Evolutionary conservation across 1,140 invertebrate species (phyloP).

Genomic region (Megathymus violae): DNA sequence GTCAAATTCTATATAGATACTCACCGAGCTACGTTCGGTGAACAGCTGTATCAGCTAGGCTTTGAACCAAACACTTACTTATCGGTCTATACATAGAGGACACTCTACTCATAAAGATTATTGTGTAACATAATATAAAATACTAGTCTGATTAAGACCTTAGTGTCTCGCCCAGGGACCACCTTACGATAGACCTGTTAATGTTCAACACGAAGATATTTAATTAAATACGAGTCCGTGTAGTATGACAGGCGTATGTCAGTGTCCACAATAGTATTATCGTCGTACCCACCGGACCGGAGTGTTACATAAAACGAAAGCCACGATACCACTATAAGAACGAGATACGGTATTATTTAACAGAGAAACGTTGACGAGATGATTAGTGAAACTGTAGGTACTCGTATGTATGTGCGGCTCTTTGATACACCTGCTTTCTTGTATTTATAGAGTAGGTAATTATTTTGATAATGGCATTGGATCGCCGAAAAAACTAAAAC

Average conservation of each 20-base stretch:
- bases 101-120: too few species aligned
- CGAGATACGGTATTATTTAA: constrained; percentile 38
- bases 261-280: constrained; percentile 33
- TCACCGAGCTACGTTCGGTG: too few species aligned
- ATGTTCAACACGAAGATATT: neutral
- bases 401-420: constrained; percentile 2
- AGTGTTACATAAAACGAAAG: constrained; percentile 36
- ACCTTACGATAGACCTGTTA: neutral
- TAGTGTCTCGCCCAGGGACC: neutral
- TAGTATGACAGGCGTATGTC: constrained; percentile 34
- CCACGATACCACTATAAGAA: constrained; percentile 20
- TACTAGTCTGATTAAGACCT: neutral
- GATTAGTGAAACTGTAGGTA: constrained; percentile 27
- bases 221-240: constrained; percentile 19
- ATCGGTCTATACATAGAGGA: too few species aligned
- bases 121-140: too few species aligned
- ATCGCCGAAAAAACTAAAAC: constrained; percentile 18
- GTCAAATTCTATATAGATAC: too few species aligned
- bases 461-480: constrained; percentile 21
- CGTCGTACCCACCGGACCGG: constrained; percentile 22
- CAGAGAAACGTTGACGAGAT: constrained; percentile 32
- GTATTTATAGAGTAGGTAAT: constrained; percentile 22
- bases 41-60: too few species aligned
- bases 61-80: too few species aligned
- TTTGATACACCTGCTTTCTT: constrained; percentile 22